A percentile compares a stretch with the other conserved stretches of the same genome.
Conservation (phyloP, 1,140 invertebrate genomes). For the Chelonus insularis region DNA sequence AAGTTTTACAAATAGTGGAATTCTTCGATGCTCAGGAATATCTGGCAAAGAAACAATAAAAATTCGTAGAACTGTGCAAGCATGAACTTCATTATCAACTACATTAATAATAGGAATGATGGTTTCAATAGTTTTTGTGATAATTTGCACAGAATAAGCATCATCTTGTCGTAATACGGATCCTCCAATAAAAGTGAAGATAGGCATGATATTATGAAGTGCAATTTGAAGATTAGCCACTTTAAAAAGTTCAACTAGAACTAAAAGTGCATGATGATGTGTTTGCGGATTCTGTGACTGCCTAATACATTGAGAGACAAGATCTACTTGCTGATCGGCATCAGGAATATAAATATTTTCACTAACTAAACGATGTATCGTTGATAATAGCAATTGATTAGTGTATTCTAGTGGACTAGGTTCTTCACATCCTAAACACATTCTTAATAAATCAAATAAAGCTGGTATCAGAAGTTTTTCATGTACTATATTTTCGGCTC, state of each 20-base stretch:
- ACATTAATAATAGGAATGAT: conserved; percentile 83
- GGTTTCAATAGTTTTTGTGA: conserved; percentile 85
- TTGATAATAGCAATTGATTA: conserved; percentile 82
- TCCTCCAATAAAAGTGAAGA: conserved; percentile 95
- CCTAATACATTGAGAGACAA: conserved; percentile 85
- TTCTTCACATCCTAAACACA: conserved; percentile 78
- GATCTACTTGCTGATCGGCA: conserved; percentile 74
- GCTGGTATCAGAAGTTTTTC: conserved; percentile 68
- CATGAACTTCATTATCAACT: conserved; percentile 57
- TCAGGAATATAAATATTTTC: conserved; percentile 62
- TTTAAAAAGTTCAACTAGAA: conserved; percentile 64
- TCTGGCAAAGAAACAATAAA: conserved; percentile 88
- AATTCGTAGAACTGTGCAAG: conserved; percentile 73
- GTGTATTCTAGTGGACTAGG: conserved; percentile 85
- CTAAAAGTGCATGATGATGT: conserved; percentile 85
- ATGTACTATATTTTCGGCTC: conserved; percentile 73
- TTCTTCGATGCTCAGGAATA: conserved; percentile 84
- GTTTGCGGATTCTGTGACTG: conserved; percentile 90
- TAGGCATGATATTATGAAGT: conserved; percentile 88
- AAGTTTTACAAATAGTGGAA: conserved; percentile 79
- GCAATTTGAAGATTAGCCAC: conserved; percentile 78
- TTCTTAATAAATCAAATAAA: conserved; percentile 81
- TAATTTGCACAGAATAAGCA: conserved; percentile 91
- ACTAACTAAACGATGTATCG: conserved; percentile 68
- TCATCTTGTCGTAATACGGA: conserved; percentile 90